Evolutionary conservation across 2,797 vertebrate genomes (phyloP).

Genomic region (Mus caroli): DNA sequence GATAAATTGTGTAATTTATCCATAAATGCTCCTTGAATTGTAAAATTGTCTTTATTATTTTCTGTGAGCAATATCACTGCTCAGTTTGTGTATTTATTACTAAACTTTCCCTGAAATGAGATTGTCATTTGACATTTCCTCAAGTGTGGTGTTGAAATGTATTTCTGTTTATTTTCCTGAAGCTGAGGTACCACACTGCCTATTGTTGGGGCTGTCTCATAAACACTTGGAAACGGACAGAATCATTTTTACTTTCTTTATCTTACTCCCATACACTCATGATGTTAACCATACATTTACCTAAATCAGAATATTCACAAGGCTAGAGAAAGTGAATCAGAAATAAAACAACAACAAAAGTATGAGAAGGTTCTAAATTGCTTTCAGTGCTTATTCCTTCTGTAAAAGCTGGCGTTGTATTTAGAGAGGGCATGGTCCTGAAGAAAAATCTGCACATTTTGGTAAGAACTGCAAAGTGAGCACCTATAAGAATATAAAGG

Average conservation of each 20-base stretch:
- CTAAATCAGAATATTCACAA: not conserved
- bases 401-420: not conserved
- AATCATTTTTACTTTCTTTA: not conserved
- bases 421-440: not conserved
- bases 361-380: not conserved
- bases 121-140: not conserved
- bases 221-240: not conserved
- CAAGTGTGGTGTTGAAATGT: not conserved
- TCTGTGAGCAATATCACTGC: not conserved
- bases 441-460: not conserved
- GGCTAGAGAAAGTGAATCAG: not conserved
- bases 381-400: not conserved
- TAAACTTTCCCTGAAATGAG: not conserved
- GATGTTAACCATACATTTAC: not conserved
- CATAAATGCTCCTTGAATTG: not conserved
- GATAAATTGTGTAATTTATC: not conserved
- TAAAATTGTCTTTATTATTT: not conserved
- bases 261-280: not conserved
- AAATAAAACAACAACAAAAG: not conserved
- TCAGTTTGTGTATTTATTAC: not conserved
- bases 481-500: not conserved
- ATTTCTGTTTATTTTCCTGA: constrained; percentile 4
- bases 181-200: not conserved
- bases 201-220: not conserved
- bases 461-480: not conserved